These are phyloP conservation scores for Mimachlamys varia DNA, from an alignment of 2,888 invertebrate species.

Conservation along the genomic window DNA sequence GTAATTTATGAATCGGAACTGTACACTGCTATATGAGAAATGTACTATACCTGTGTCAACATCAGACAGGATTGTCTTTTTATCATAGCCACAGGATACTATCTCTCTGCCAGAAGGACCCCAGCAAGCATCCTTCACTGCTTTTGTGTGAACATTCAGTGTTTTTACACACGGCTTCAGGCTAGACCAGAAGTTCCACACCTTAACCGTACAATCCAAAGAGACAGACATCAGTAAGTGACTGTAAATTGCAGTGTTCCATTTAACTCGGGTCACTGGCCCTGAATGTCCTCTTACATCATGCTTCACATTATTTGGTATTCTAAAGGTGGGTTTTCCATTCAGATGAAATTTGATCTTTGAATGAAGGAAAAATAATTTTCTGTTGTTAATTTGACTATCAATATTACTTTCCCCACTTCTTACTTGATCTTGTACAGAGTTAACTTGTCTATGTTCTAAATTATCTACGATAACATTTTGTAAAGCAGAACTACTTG, in stretches of 20 bases:
- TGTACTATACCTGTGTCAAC: conserved; percentile 76
- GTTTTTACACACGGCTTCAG: conserved; percentile 65
- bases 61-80: conserved; percentile 74
- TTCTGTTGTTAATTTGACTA: conserved; percentile 50
- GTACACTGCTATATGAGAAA: too few relatives aligned
- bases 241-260: conserved; percentile 74
- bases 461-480: not conserved
- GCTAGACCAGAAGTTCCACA: conserved; percentile 79
- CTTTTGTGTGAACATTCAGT: conserved; percentile 70
- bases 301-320: not conserved
- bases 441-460: not conserved
- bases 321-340: not conserved
- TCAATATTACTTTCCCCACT: not conserved
- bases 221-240: conserved; percentile 79
- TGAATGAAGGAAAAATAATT: conserved; percentile 72
- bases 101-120: conserved; percentile 69
- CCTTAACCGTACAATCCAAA: conserved; percentile 76
- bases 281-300: conserved; percentile 66
- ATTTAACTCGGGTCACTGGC: conserved; percentile 74
- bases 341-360: conserved; percentile 66
- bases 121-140: conserved; percentile 79
- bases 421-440: not conserved
- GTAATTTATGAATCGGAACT: too few relatives aligned
- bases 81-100: conserved; percentile 78
- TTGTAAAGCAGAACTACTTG: not conserved